Evolutionary conservation across 2,113 vertebrate genomes (phyloP), one percentile per base, ranked within the genome.

Genomic region (Apodemus speciosus): DNA sequence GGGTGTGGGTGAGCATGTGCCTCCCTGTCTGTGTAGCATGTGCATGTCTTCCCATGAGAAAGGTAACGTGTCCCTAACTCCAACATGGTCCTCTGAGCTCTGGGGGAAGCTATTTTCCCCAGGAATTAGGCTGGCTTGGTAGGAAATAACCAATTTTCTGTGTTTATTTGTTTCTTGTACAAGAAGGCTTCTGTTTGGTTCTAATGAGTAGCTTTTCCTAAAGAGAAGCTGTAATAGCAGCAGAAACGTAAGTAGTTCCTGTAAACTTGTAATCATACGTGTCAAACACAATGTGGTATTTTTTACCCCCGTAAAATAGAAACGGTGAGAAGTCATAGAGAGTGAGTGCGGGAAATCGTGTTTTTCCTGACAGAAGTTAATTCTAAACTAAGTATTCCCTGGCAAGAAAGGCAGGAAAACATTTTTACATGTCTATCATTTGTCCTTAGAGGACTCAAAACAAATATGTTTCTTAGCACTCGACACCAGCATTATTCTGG

Each of bases 361-460:
- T 98, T 98, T 97, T 97, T 97, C 95, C 93, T 98, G 98, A 98
- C 98, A 98, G 98, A 98, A 98, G 98, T 98, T 98, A 98, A 98
- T 98, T 98, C 97, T 97, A 96, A 98, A 97, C 97, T 98, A 98
- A 98, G 97, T 98, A 97, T 97, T 98, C 96, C 95, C 98, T 91
- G 96, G 92, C 98, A 98, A 85, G 96, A 94, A 97, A 97, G 98
- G 97, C 96, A 97, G 96, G 97, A 96, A 97, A 98, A 97, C 97
- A 97, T 98, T 98, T 97, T 98, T 98, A 98, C 98, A 97, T 96
- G 98, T 97, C 98, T 97, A 94, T 98, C 98, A 98, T 98, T 97
- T 97, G 97, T 98, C 98, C 98, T 98, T 96, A 88, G 98, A 98
- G 98, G 97, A 98, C 97, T 97, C 89, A 97, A 98, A 98, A 98